These are phyloP conservation scores for Copsychus sechellarum DNA, from an alignment of 2,113 vertebrate genomes.

Conservation along the genomic window DNA sequence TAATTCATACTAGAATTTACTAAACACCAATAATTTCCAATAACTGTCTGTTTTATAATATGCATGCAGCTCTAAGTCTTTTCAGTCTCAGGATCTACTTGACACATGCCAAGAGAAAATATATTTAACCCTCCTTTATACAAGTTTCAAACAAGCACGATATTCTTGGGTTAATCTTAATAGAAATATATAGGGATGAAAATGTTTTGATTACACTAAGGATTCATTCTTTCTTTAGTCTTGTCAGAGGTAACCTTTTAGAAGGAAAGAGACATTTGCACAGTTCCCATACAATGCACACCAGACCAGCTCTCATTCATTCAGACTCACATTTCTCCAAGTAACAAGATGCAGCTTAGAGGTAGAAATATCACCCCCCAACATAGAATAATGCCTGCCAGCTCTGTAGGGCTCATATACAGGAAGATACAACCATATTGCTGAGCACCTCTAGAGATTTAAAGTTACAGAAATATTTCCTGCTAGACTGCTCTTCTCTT, in stretches of 20 bases:
- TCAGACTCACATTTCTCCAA: neutral
- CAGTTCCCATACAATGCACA: neutral
- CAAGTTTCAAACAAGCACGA: neutral
- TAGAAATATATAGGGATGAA: neutral
- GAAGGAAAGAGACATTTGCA: neutral
- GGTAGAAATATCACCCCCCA: neutral
- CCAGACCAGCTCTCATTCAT: neutral
- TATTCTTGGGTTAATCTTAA: neutral
- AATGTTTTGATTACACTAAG: neutral
- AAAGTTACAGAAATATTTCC: neutral
- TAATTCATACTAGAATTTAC: neutral
- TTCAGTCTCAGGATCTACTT: neutral
- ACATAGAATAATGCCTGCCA: neutral
- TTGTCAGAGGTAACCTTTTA: neutral
- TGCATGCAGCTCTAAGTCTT: neutral
- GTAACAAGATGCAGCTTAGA: neutral
- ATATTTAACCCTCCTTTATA: neutral
- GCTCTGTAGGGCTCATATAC: neutral
- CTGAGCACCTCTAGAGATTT: neutral
- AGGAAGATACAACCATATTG: neutral
- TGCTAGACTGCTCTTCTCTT: neutral
- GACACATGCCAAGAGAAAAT: neutral
- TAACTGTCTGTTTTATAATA: neutral
- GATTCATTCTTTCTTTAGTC: neutral
- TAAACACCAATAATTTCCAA: neutral